These are phyloP conservation scores for Armadillidium nasatum DNA, from an alignment of 1,140 invertebrate genomes.

Conservation along the genomic window DNA sequence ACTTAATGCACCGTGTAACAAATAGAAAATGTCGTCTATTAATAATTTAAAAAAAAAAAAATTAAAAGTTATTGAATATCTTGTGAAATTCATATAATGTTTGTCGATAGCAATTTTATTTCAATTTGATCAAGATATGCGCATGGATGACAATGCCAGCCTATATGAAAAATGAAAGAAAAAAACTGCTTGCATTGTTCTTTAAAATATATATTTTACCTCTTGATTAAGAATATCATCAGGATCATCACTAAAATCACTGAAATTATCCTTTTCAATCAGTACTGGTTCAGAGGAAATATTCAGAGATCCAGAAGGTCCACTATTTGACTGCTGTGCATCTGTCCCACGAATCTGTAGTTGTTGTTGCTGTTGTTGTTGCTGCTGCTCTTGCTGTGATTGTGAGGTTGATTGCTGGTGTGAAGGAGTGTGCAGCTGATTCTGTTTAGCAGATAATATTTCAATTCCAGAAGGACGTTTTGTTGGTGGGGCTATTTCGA, in stretches of 20 bases:
- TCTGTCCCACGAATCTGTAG: neutral
- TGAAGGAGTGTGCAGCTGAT: neutral
- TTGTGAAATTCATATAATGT: no score
- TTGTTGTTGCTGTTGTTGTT: neutral
- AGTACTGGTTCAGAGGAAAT: neutral
- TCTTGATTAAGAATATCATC: constrained; percentile 2
- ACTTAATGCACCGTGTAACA: no score
- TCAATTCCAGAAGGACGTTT: neutral
- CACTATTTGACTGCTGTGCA: neutral
- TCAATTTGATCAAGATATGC: no score
- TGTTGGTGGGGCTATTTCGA: no score
- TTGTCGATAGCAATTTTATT: no score
- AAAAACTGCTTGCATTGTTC: neutral
- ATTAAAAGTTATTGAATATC: no score
- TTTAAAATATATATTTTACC: neutral
- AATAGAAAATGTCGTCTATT: no score
- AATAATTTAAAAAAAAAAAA: no score
- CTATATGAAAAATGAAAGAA: no score
- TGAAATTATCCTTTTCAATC: constrained; percentile 3
- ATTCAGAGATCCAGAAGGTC: neutral
- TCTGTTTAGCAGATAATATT: neutral
- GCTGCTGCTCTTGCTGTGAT: neutral
- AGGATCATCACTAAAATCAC: neutral
- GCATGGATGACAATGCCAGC: no score
- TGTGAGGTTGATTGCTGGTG: neutral